phyloP scores from a whole-genome alignment of 2,888 invertebrate genomes.

The Belgica antarctica region DNA sequence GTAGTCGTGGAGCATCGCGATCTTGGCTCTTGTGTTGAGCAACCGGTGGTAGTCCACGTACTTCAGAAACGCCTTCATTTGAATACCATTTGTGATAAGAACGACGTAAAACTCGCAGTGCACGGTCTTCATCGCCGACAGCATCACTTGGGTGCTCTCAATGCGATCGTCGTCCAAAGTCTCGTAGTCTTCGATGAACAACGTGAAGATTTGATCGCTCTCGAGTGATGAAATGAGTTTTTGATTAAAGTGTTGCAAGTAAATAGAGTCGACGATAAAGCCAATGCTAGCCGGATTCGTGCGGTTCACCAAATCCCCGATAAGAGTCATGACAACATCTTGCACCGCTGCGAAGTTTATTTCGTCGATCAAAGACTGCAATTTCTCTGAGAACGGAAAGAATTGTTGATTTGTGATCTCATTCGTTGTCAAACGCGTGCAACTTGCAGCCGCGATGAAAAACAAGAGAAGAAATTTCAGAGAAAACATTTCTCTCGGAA shows the following conservation, averaged over 20 bases:
- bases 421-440: too few species aligned
- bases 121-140: constrained; percentile 4
- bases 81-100: constrained; percentile 68
- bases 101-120: constrained; percentile 68
- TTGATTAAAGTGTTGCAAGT: background rate
- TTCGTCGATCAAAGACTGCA: too few species aligned
- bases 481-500: background rate
- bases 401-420: too few species aligned
- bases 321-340: background rate
- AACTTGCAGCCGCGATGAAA: background rate
- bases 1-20: constrained; percentile 67
- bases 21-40: constrained; percentile 69
- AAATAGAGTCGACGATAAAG: constrained; percentile 28
- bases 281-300: background rate
- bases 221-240: background rate
- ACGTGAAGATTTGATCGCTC: background rate
- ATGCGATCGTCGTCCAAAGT: constrained; percentile 18
- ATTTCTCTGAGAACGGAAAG: too few species aligned
- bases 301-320: background rate
- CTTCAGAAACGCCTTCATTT: constrained; percentile 64
- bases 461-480: background rate
- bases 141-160: background rate
- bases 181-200: constrained; percentile 17
- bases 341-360: background rate
- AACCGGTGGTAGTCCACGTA: constrained; percentile 70